phyloP scores from a whole-genome alignment of 2,113 vertebrate species.

The Callorhinus ursinus region DNA sequence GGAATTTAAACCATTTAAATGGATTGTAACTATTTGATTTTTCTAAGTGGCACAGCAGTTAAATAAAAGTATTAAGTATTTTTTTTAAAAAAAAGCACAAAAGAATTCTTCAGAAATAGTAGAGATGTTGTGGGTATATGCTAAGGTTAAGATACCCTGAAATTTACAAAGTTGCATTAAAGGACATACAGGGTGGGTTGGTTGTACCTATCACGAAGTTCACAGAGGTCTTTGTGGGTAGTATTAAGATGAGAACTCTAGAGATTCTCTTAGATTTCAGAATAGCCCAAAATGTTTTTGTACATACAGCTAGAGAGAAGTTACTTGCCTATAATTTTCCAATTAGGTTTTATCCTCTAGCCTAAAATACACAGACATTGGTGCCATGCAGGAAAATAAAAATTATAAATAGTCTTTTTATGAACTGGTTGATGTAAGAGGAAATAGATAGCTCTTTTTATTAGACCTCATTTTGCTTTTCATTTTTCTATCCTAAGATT shows the following conservation, averaged over 20 bases:
- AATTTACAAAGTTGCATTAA: conserved; percentile 21
- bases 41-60: background rate
- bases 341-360: background rate
- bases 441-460: background rate
- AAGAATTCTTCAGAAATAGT: conserved; percentile 9
- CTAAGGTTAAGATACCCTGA: conserved; percentile 5
- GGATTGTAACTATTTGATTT: background rate
- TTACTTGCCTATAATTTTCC: background rate
- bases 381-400: conserved; percentile 4
- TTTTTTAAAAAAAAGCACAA: background rate
- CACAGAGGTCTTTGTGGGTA: background rate
- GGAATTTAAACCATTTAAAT: conserved; percentile 2
- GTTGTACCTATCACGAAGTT: background rate
- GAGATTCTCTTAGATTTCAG: conserved; percentile 38
- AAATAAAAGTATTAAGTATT: background rate
- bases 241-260: background rate
- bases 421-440: background rate
- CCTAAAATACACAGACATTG: background rate
- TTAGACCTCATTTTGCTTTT: conserved; percentile 16
- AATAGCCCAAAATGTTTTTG: background rate
- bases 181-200: background rate
- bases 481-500: conserved; percentile 38
- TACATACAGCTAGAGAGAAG: background rate
- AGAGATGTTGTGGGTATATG: background rate
- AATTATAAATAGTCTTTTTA: conserved; percentile 17